Evolutionary conservation across 2,888 invertebrate species (phyloP).

Genomic region (Dicycla oo): DNA sequence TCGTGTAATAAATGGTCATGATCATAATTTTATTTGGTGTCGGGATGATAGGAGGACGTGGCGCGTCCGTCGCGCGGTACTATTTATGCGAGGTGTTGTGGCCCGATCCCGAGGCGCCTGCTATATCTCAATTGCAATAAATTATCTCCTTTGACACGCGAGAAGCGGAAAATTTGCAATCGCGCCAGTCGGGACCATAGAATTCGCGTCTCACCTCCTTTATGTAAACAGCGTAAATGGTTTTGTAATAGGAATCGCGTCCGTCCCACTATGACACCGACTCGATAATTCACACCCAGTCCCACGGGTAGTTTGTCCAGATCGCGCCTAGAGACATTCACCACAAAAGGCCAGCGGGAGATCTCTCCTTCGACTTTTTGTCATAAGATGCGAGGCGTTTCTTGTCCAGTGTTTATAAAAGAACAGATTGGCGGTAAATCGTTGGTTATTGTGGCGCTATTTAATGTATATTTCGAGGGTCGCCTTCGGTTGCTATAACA

Average conservation of each 20-base stretch:
- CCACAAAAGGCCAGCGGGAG: constrained; percentile 88
- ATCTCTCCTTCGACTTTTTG: constrained; percentile 87
- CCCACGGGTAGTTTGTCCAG: constrained; percentile 87
- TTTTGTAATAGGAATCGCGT: constrained; percentile 86
- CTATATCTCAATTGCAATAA: constrained; percentile 88
- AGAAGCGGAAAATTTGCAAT: constrained; percentile 88
- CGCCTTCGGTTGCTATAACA: constrained; percentile 78
- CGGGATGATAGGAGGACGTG: constrained; percentile 79
- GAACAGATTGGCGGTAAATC: constrained; percentile 90
- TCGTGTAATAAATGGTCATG: constrained; percentile 79
- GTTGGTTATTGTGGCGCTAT: constrained; percentile 86
- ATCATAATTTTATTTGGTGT: constrained; percentile 84
- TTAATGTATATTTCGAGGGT: constrained; percentile 86
- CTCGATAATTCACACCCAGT: constrained; percentile 85
- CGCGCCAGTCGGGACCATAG: constrained; percentile 76
- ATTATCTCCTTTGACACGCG: constrained; percentile 87
- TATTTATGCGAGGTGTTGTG: constrained; percentile 85
- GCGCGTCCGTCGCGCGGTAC: constrained; percentile 74
- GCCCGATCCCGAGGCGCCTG: constrained; percentile 80
- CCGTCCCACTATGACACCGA: constrained; percentile 82
- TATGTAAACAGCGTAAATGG: constrained; percentile 87
- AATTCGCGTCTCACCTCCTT: constrained; percentile 80
- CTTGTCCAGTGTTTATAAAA: constrained; percentile 84
- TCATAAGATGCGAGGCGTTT: constrained; percentile 88
- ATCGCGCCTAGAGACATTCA: constrained; percentile 81